Base-by-base conservation (phyloP, 1,140 invertebrate genomes). In the Bemisia tabaci region DNA sequence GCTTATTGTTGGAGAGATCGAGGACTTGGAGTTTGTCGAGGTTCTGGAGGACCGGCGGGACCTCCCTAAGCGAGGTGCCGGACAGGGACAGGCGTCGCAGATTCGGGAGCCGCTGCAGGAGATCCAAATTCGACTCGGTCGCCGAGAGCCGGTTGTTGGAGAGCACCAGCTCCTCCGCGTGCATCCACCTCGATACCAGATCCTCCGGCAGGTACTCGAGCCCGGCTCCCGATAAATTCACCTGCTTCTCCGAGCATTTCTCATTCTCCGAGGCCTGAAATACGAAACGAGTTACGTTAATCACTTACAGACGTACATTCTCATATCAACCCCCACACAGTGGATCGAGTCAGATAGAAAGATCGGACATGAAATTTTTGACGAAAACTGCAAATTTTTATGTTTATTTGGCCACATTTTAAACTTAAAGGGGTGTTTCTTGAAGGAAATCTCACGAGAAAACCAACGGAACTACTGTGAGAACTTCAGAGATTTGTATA, bases 1-100 rank as follows among this genome's bases (percentile, higher is more conserved):
- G 82, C 69, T 80, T 80, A 72, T 89, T 89, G 73, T 87, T 82
- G 33, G 85, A 85, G n/a, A 89, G 75, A 75, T 89, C 84, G 60
- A 89, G 79, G 58, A 80, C 79, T n/a, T 81, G 82, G 59, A 88
- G 74, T 1, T 80, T 75, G 1, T 75, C 75, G 25, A 88, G 75
- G 60, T 63, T 21, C n/a, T 69, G 59, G 0, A 71, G 26, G 1
- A 48, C 63, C 0, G 63, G 2, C 1, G 72, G 70, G 5, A 72
- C 22, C 1, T 61, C 58, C 12, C 66, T 66, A 27, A 72, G 70
- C 1, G 39, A 39, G 65, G 72, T 73, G 33, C 65, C 70, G 2
- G 69, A 48, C 23, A 73, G 62, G 23, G 39, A 62, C 24, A 69
- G 26, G 1, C 63, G 25, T 59, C 58, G 33, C 17, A 48, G 33